Base-by-base conservation (phyloP, 2,113 vertebrate species). In the Plecturocebus donacophilus region DNA sequence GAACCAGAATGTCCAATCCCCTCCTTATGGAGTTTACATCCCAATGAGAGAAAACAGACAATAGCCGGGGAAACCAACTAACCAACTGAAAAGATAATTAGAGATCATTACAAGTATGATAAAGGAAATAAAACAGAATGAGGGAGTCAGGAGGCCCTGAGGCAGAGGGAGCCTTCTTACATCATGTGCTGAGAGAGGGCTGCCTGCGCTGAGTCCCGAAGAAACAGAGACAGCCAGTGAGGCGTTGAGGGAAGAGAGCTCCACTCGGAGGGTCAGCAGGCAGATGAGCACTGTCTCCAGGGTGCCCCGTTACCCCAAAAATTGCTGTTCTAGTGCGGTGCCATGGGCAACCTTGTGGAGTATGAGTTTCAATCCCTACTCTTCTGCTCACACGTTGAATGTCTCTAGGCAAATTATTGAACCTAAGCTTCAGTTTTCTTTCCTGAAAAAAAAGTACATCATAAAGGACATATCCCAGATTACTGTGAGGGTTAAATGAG, bases 331-430 rank as follows among this genome's bases (percentile, higher is more conserved):
- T 56, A 23, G 23, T 47, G 21, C 9, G 19, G 16, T 0, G 0
- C 13, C 0, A 8, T 45, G 56, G 38, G 9, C 56, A 82, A 3
- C 35, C 40, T 20, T 23, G 2, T 0, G 1, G n/a, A 40, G 30
- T 21, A 30, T 47, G 66, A 27, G 23, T 91, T 84, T 85, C 49
- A n/a, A 17, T 13, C 23, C 38, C 58, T 75, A 58, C 52, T 83
- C 16, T 45, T 16, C 89, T 21, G 30, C 9, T 82, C 83, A 83
- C 42, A 73, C 20, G 21, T 11, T 47, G 86, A 52, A 56, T 40
- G 66, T 45, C 45, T 68, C 58, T 6, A 47, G 52, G 38, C 17
- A 42, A 85, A 87, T 42, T 42, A 52, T 2, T 52, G 49, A 94
- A 45, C 23, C 19, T 64, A 85, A 40, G 8, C 40, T 96, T 90